Conservation (phyloP, 2,888 invertebrate genomes). For the Plebejus anna region DNA sequence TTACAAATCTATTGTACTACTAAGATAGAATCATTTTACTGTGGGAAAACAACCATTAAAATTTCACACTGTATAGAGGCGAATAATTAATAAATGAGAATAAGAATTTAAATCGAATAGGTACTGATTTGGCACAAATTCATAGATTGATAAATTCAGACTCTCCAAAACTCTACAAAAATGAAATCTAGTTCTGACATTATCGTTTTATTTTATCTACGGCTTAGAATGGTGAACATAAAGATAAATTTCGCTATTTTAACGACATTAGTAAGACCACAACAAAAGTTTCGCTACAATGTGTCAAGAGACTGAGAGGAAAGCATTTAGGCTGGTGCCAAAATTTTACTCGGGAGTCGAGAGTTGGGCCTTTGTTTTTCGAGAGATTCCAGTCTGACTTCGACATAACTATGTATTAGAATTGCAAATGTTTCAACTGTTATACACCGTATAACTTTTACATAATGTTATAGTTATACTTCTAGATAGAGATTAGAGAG, state of each 20-base stretch:
- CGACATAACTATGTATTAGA: neutral
- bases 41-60: too few relatives aligned
- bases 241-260: neutral
- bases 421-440: slow-evolving; percentile 2
- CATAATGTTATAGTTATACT: too few relatives aligned
- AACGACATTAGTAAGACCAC: neutral
- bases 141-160: neutral
- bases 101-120: neutral
- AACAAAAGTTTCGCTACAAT: slow-evolving; percentile 10
- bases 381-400: slow-evolving; percentile 5
- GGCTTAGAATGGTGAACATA: neutral
- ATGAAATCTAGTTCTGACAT: neutral
- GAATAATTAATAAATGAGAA: neutral
- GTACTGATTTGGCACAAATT: neutral
- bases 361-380: slow-evolving; percentile 2
- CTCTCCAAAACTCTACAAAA: neutral
- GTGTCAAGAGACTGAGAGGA: slow-evolving; percentile 12
- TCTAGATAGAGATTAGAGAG: too few relatives aligned
- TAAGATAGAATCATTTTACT: too few relatives aligned
- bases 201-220: neutral
- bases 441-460: neutral
- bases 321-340: slow-evolving; percentile 14
- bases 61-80: neutral
- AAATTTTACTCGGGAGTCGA: neutral
- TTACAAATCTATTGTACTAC: too few relatives aligned